Conservation (phyloP, 2,113 vertebrate species). For the Bettongia penicillata region DNA sequence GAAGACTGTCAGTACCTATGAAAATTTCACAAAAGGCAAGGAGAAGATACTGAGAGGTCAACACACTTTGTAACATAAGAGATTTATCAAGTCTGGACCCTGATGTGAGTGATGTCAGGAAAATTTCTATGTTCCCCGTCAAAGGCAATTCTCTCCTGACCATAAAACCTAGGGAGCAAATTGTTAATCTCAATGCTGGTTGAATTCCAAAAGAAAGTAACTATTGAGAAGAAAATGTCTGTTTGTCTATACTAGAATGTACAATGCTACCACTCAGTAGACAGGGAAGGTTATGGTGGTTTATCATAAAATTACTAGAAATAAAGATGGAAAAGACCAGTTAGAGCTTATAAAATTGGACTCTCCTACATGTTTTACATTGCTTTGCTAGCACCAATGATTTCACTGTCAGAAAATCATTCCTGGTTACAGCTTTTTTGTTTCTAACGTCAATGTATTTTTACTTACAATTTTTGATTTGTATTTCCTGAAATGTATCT, state of each 20-base stretch:
- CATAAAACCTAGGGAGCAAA: neutral
- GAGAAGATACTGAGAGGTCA: slow-evolving; percentile 17
- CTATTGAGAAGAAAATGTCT: neutral
- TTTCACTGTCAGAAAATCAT: neutral
- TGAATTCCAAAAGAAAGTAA: neutral
- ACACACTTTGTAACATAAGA: neutral
- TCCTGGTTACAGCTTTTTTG: neutral
- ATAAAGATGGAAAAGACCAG: neutral
- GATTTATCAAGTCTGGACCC: neutral
- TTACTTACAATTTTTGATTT: neutral
- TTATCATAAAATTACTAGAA: slow-evolving; percentile 28
- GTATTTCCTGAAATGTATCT: neutral
- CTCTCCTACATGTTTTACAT: neutral
- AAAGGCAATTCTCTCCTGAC: neutral
- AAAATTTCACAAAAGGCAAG: neutral
- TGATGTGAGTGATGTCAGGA: slow-evolving; percentile 43
- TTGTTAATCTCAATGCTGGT: slow-evolving; percentile 11
- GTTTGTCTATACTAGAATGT: neutral
- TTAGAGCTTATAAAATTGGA: slow-evolving; percentile 8
- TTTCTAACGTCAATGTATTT: neutral
- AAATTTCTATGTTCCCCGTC: slow-evolving; percentile 4
- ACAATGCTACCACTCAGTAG: neutral
- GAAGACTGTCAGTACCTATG: neutral
- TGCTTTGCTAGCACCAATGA: neutral
- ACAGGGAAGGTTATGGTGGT: neutral